Evolutionary conservation across 2,113 vertebrate species (phyloP).

Genomic region (Amazona vittata): DNA sequence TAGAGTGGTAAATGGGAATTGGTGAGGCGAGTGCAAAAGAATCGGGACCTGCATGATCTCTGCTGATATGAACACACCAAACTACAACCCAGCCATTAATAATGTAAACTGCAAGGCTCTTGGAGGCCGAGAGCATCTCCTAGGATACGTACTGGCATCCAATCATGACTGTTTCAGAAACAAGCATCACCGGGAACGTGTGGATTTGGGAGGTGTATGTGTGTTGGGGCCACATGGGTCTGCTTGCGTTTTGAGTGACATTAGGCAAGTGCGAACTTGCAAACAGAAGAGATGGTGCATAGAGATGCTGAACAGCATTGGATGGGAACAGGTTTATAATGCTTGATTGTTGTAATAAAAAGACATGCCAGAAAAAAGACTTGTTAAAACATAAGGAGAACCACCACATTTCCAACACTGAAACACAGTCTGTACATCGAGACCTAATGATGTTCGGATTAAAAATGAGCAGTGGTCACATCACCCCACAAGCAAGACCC

Average conservation of each 20-base stretch:
- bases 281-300: background rate
- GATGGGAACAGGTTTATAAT: background rate
- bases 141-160: background rate
- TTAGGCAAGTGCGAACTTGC: background rate
- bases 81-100: constrained; percentile 4
- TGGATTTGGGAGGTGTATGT: background rate
- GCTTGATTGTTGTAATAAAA: background rate
- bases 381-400: background rate
- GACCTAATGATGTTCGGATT: background rate
- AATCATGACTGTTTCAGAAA: background rate
- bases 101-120: background rate
- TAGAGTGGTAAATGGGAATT: background rate
- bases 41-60: background rate
- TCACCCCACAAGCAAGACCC: background rate
- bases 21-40: constrained; percentile 7
- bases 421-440: background rate
- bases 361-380: background rate
- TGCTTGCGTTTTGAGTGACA: background rate
- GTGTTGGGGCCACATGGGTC: background rate
- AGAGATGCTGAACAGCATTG: background rate
- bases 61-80: background rate
- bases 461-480: background rate
- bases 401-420: background rate
- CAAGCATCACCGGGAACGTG: accelerated
- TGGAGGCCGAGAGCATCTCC: background rate